Evolutionary conservation across 1,140 invertebrate species (phyloP).

Genomic region (Choristoneura fumiferana): DNA sequence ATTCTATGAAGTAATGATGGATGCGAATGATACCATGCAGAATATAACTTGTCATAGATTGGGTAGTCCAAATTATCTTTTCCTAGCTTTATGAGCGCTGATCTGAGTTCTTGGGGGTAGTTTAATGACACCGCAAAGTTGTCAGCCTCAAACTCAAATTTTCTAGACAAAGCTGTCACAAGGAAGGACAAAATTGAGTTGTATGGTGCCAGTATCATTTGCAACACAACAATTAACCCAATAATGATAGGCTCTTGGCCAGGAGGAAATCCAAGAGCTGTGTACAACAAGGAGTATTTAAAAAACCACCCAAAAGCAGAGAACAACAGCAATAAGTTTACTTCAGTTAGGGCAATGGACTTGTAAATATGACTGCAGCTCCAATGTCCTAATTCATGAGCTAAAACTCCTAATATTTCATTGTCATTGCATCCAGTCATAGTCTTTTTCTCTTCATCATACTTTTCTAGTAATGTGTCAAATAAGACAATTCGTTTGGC

Average conservation of each 20-base stretch:
- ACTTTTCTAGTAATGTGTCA: constrained; percentile 90
- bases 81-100: constrained; percentile 94
- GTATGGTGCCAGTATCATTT: constrained; percentile 95
- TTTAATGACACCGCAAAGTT: constrained; percentile 91
- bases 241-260: constrained; percentile 92
- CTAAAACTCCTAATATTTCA: constrained; percentile 96
- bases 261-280: constrained; percentile 91
- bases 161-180: constrained; percentile 83
- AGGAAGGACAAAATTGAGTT: constrained; percentile 90
- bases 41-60: constrained; percentile 93
- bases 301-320: constrained; percentile 92
- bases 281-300: constrained; percentile 88
- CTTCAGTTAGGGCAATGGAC: constrained; percentile 91
- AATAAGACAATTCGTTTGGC: constrained; percentile 99
- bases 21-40: constrained; percentile 97
- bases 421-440: constrained; percentile 91
- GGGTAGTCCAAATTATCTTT: constrained; percentile 97
- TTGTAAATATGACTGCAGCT: constrained; percentile 94
- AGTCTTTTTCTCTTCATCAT: constrained; percentile 74
- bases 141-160: constrained; percentile 99
- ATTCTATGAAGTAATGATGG: constrained; percentile 96
- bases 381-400: constrained; percentile 99
- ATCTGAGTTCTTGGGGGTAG: constrained; percentile 84
- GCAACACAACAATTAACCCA: constrained; percentile 94
- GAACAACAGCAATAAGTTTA: constrained; percentile 88